Percentiles rank a stretch among this genome's conserved stretches.
phyloP scores from a whole-genome alignment of 2,797 vertebrate genomes.

The Anas bernieri region DNA sequence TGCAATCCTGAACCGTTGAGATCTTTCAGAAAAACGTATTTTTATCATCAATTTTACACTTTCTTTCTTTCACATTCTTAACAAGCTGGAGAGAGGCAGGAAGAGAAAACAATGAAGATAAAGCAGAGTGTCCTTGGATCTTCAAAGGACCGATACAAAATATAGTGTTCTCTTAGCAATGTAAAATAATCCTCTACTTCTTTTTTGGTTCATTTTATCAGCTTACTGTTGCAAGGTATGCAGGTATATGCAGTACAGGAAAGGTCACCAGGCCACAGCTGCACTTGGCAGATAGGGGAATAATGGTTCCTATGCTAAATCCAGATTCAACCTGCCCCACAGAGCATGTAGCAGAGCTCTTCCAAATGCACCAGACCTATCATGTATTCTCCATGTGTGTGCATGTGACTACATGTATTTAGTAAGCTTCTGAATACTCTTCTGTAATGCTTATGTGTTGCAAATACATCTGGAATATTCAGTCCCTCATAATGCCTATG shows the following conservation, averaged over 20 bases:
- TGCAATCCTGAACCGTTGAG: not conserved
- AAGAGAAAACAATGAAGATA: not conserved
- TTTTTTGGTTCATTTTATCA: not conserved
- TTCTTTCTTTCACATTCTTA: not conserved
- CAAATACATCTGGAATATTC: not conserved
- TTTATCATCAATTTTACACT: not conserved
- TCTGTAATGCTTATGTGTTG: not conserved
- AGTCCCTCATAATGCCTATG: not conserved
- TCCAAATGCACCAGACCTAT: not conserved
- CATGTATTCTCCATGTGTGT: no score
- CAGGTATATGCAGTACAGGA: accelerated
- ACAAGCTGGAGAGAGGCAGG: not conserved
- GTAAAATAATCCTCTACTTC: not conserved
- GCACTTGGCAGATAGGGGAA: not conserved
- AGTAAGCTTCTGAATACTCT: not conserved
- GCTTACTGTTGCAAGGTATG: not conserved
- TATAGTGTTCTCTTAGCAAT: not conserved
- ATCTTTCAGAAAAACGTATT: not conserved
- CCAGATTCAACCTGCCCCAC: not conserved
- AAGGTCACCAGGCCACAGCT: not conserved
- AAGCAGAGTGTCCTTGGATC: not conserved
- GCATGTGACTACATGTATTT: accelerated
- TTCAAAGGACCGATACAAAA: not conserved
- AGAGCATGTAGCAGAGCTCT: not conserved
- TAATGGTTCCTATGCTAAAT: not conserved